A percentile compares a stretch with the other conserved stretches of the same genome.
Evolutionary conservation across 2,888 invertebrate species (phyloP).

Genomic region (Diaprepes abbreviatus): DNA sequence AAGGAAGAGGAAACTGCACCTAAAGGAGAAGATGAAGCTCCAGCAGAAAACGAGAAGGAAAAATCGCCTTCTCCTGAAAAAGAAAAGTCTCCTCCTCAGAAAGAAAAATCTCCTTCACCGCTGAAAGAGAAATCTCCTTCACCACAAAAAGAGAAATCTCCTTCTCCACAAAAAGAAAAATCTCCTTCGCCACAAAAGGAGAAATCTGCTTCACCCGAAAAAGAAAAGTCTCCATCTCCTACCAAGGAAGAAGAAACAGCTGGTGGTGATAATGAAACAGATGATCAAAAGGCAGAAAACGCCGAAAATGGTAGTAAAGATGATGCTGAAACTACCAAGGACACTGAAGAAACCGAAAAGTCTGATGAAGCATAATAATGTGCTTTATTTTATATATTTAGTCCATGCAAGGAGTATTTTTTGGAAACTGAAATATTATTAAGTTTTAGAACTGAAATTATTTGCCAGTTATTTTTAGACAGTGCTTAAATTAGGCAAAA

Average conservation of each 20-base stretch:
- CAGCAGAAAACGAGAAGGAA: not conserved
- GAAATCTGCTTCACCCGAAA: conserved; percentile 43
- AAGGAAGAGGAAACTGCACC: conserved; percentile 10
- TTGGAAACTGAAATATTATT: conserved; percentile 4
- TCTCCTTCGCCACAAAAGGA: conserved; percentile 58
- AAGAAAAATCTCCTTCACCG: not conserved
- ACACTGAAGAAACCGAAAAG: conserved; percentile 52
- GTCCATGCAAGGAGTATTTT: not conserved
- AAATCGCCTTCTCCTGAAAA: conserved; percentile 7
- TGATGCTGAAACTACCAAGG: conserved; percentile 46
- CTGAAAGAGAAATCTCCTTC: conserved; percentile 31
- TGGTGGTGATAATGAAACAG: conserved; percentile 46
- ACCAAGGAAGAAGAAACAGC: conserved; percentile 39
- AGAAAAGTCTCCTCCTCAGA: conserved; percentile 12
- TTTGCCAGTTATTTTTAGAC: conserved; percentile 22
- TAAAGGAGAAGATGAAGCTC: not conserved
- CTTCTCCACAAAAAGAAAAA: conserved; percentile 10
- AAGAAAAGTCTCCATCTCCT: conserved; percentile 25
- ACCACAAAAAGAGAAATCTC: conserved; percentile 59
- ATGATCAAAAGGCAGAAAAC: conserved; percentile 51
- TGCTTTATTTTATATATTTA: conserved; percentile 15
- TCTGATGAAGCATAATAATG: conserved; percentile 46
- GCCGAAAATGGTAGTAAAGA: conserved; percentile 51
- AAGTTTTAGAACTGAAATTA: conserved; percentile 24
- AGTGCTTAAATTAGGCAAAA: not conserved